Evolutionary conservation across 2,797 vertebrate species (phyloP).

Genomic region (Paedocypris micromegethes): DNA sequence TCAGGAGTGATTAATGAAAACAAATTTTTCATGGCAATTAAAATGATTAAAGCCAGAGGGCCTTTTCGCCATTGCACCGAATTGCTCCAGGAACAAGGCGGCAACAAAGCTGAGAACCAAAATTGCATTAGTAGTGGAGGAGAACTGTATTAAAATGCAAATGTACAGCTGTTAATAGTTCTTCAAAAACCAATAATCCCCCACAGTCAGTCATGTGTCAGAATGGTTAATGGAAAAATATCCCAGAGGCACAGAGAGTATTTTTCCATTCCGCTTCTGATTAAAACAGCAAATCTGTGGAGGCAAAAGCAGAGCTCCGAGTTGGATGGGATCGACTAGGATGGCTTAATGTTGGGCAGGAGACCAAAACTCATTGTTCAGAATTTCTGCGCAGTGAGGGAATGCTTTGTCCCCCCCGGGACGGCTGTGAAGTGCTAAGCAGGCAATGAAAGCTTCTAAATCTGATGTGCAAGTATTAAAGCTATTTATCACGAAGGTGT

Average conservation of each 20-base stretch:
- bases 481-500: slow-evolving; percentile 49
- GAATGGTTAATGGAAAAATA: slow-evolving; percentile 99
- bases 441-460: slow-evolving; percentile 40
- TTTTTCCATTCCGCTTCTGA: slow-evolving; percentile 90
- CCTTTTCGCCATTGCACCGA: slow-evolving; percentile 61
- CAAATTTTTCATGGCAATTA: slow-evolving; percentile 72
- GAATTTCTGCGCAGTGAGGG: slow-evolving; percentile 52
- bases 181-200: slow-evolving; percentile 99
- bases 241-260: slow-evolving; percentile 88
- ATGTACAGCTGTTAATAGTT: slow-evolving; percentile 99
- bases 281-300: slow-evolving; percentile 86
- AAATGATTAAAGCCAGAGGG: slow-evolving; percentile 69
- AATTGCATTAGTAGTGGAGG: slow-evolving; percentile 93
- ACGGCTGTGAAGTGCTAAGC: slow-evolving; percentile 44
- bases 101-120: slow-evolving; percentile 90
- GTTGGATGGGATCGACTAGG: slow-evolving; percentile 50
- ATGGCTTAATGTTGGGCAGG: slow-evolving; percentile 56
- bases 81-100: slow-evolving; percentile 82
- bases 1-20: slow-evolving; percentile 69
- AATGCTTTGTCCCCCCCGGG: slow-evolving; percentile 47
- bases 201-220: slow-evolving; percentile 99
- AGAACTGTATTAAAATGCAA: slow-evolving; percentile 99
- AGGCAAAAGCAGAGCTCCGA: slow-evolving; percentile 48
- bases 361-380: slow-evolving; percentile 60
- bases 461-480: slow-evolving; percentile 55